A percentile compares a stretch with the other conserved stretches of the same genome.
Conservation (phyloP, 2,113 vertebrate genomes). For the Tylochromis polylepis region DNA sequence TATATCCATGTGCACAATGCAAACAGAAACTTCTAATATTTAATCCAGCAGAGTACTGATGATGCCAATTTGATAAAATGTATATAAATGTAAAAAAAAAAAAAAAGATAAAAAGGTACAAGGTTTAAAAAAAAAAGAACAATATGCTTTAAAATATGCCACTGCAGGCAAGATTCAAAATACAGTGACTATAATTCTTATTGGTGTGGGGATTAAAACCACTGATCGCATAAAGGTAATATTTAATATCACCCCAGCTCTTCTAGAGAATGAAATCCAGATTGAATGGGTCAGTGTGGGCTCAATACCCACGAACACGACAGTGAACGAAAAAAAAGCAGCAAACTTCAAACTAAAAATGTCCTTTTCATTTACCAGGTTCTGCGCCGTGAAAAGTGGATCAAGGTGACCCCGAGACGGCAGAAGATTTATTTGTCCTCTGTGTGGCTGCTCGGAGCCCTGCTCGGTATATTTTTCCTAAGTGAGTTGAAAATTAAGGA, state of each 20-base stretch:
- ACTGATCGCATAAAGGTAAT: neutral
- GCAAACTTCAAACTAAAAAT: neutral
- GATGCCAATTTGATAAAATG: neutral
- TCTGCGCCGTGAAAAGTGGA: neutral
- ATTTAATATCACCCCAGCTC: neutral
- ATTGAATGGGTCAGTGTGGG: neutral
- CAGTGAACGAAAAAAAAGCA: neutral
- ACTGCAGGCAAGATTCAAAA: neutral
- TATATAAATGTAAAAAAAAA: neutral
- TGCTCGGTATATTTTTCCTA: neutral
- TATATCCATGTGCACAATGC: neutral
- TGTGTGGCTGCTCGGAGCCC: neutral
- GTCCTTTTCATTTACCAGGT: neutral
- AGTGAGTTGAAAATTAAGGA: neutral
- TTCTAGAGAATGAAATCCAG: neutral
- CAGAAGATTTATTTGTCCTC: neutral
- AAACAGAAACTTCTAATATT: neutral
- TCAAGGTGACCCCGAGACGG: neutral
- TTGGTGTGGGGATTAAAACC: neutral
- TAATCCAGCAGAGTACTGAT: neutral
- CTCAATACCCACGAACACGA: rapidly evolving
- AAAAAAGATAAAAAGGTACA: too few species aligned
- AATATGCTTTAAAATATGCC: neutral
- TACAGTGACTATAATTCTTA: neutral
- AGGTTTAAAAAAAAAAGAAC: neutral